Percentiles rank a stretch among this genome's conserved stretches.
These are phyloP conservation scores for Camelus dromedarius DNA, from an alignment of 2,113 vertebrate species.

Conservation along the genomic window DNA sequence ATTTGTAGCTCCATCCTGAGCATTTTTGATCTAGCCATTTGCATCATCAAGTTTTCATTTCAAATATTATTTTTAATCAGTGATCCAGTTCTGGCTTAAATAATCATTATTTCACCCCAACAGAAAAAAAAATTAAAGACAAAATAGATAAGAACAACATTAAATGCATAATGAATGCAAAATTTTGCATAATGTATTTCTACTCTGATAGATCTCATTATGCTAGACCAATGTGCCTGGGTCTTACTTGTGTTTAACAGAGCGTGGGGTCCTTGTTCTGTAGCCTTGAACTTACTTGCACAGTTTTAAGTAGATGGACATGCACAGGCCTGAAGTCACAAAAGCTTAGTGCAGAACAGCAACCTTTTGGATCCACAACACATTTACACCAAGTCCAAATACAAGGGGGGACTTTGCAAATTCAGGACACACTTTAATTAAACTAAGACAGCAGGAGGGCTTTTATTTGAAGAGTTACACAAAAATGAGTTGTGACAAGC, in stretches of 20 bases:
- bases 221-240: neutral
- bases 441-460: neutral
- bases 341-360: slow-evolving; percentile 17
- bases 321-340: neutral
- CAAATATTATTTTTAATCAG: slow-evolving; percentile 20
- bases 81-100: slow-evolving; percentile 14
- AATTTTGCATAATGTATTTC: neutral
- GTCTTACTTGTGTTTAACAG: slow-evolving; percentile 9
- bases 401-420: neutral
- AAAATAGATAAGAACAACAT: neutral
- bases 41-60: slow-evolving; percentile 39
- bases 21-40: neutral
- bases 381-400: neutral
- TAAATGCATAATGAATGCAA: neutral
- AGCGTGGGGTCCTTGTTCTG: neutral
- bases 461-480: slow-evolving; percentile 34
- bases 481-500: slow-evolving; percentile 3
- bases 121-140: slow-evolving; percentile 36
- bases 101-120: neutral
- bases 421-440: slow-evolving; percentile 56
- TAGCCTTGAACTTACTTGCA: slow-evolving; percentile 45
- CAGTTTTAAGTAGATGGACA: slow-evolving; percentile 28
- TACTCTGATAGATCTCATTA: neutral
- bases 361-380: slow-evolving; percentile 26
- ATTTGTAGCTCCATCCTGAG: neutral